Evolutionary conservation across 2,797 vertebrate species (phyloP).

Genomic region (Oophaga sylvatica): DNA sequence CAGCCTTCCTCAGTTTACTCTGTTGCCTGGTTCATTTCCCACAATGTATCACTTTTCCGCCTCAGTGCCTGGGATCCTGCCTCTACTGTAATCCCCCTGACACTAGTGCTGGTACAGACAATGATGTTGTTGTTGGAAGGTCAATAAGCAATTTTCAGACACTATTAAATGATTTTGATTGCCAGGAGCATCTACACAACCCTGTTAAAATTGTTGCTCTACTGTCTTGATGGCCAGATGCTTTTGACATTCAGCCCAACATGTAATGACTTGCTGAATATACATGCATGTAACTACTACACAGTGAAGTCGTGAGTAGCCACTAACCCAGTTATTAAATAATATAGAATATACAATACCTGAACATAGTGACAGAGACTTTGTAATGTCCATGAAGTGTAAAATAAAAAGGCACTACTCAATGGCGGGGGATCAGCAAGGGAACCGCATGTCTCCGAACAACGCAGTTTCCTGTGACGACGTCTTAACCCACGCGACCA

Average conservation of each 20-base stretch:
- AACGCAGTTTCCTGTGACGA: too few species aligned
- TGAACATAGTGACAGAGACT: too few species aligned
- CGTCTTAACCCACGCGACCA: too few species aligned
- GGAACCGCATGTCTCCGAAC: too few species aligned
- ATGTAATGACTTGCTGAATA: not conserved
- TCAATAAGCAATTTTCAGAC: conserved; percentile 34
- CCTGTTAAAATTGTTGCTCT: not conserved
- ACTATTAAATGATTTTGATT: conserved; percentile 12
- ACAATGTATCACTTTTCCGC: conserved; percentile 49
- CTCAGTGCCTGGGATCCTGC: conserved; percentile 54
- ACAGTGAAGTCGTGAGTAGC: not conserved
- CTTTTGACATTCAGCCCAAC: not conserved
- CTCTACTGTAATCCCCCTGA: conserved; percentile 45
- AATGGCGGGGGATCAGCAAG: too few species aligned
- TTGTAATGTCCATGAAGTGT: too few species aligned
- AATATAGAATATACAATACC: not conserved
- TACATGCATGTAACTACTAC: not conserved
- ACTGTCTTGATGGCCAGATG: not conserved
- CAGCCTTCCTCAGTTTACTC: conserved; percentile 48
- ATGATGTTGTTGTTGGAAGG: conserved; percentile 51
- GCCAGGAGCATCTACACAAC: conserved; percentile 1
- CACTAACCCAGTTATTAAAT: not conserved
- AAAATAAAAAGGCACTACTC: too few species aligned
- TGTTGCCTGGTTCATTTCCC: conserved; percentile 55
- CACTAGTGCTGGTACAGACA: conserved; percentile 40